These are phyloP conservation scores for Drosophila melanica DNA, from an alignment of 1,140 invertebrate species.

Conservation along the genomic window DNA sequence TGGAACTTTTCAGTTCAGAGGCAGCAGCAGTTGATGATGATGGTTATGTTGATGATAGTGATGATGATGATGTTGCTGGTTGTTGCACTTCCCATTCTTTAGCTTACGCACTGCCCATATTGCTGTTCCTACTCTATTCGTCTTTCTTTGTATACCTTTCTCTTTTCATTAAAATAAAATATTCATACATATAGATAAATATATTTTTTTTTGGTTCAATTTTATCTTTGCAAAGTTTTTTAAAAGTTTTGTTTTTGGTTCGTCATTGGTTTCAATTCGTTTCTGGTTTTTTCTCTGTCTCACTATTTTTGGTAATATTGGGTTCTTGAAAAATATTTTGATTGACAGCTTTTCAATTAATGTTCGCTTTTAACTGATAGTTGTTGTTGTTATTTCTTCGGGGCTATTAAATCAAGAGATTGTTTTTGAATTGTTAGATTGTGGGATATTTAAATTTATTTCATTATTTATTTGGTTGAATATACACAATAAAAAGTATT, in stretches of 20 bases:
- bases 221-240: slow-evolving; percentile 50
- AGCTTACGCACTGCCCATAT: slow-evolving; percentile 49
- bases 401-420: not conserved
- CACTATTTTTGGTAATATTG: not conserved
- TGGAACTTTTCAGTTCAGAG: slow-evolving; percentile 41
- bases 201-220: slow-evolving; percentile 18
- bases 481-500: no score
- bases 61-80: slow-evolving; percentile 17
- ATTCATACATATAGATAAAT: no score
- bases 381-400: not conserved
- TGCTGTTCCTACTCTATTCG: not conserved
- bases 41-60: slow-evolving; percentile 1
- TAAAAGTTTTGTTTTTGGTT: slow-evolving; percentile 46
- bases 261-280: slow-evolving; percentile 19
- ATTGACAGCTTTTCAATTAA: slow-evolving; percentile 7
- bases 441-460: no score
- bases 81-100: slow-evolving; percentile 44
- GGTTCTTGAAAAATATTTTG: not conserved
- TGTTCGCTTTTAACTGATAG: not conserved
- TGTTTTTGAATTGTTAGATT: no score
- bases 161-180: slow-evolving; percentile 36
- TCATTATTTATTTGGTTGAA: no score
- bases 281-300: not conserved
- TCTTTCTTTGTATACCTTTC: slow-evolving; percentile 13
- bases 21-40: slow-evolving; percentile 18